Evolutionary conservation across 1,140 invertebrate genomes (phyloP), one percentile per base, ranked within the genome.

Genomic region (Drosophila pandora): DNA sequence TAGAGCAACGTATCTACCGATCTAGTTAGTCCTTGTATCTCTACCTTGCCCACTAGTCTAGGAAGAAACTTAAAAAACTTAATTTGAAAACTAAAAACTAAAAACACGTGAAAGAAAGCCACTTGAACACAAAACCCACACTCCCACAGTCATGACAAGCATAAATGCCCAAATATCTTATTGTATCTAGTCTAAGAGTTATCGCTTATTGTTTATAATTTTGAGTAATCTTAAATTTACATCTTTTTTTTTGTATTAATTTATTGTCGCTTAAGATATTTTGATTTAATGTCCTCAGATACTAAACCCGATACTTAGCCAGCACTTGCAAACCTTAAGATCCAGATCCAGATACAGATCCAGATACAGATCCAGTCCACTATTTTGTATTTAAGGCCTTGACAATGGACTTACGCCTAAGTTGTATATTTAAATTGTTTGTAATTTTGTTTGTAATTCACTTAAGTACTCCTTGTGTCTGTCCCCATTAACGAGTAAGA

Each of bases 1-100:
- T 56, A 71, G 63, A 45, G 55, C 47, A 71, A 56, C 53, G 59
- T 39, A 64, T 49, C 8, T 17, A 71, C 68, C 68, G 48, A 71
- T 70, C 43, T 70, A 57, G 67, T 49, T 70, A 70, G 67, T 70
- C 57, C n/a, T 39, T 21, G 65, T 70, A 58, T 71, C 63, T 41
- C 43, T 50, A 58, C 54, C 54, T 71, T 71, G 69, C 56, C 57
- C 49, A 23, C 34, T 73, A 73, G 69, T 62, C 43, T 72, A 72
- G 23, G 57, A 48, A 47, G 43, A 45, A 41, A 34, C 52, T n/a
- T n/a, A 57, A 13, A 3, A 25, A n/a, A 17, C 17, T 17, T 0
- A 17, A 17, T 1, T 17, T 17, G 17, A 39, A 23, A 43, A 61
- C 23, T 45, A 49, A 34, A 67, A 43, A 61, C 23, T 45, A 49